Evolutionary conservation across 2,888 invertebrate genomes (phyloP).

Genomic region (Patella ulyssiponensis): DNA sequence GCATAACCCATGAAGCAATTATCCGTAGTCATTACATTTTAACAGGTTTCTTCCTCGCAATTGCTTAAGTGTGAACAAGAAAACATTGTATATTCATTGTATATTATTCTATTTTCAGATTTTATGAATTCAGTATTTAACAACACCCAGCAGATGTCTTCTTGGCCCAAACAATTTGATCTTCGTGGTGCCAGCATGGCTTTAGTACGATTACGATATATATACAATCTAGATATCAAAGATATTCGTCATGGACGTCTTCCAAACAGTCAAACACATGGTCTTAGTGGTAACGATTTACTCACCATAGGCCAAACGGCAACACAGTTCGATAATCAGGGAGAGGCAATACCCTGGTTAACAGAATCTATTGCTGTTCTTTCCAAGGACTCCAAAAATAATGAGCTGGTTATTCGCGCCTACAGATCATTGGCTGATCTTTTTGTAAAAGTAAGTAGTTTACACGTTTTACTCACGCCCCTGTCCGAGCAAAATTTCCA

Average conservation of each 20-base stretch:
- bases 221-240: conserved; percentile 9
- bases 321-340: background rate
- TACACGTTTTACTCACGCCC: no score
- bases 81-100: no score
- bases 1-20: no score
- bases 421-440: background rate
- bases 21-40: no score
- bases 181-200: conserved; percentile 17
- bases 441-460: background rate
- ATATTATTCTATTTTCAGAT: conserved; percentile 6
- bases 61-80: no score
- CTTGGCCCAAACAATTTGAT: conserved; percentile 21
- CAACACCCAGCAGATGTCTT: conserved; percentile 15
- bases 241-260: background rate
- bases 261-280: background rate
- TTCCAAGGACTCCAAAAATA: background rate
- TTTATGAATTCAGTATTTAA: conserved; percentile 17
- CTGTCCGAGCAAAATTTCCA: no score
- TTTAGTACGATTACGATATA: conserved; percentile 1
- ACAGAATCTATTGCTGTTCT: background rate
- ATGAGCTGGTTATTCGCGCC: background rate
- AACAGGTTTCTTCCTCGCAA: no score
- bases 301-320: background rate
- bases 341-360: background rate
- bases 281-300: background rate